These are phyloP conservation scores for Tachycineta bicolor DNA, from an alignment of 2,113 vertebrate genomes.

Conservation along the genomic window DNA sequence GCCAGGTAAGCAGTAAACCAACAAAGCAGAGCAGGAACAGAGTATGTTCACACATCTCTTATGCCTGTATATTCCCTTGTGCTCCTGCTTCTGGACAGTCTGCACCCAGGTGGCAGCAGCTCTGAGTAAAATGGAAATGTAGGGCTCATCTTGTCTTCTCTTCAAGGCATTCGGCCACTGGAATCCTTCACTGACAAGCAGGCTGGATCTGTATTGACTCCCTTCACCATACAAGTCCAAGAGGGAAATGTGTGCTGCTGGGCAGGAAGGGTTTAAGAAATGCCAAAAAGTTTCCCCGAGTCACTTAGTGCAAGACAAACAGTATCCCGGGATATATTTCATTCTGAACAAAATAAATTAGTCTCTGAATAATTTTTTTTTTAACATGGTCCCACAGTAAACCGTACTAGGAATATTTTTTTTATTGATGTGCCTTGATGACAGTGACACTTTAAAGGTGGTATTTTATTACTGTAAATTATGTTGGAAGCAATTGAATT, in stretches of 20 bases:
- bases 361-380: background rate
- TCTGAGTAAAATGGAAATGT: background rate
- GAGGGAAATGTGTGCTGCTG: background rate
- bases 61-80: background rate
- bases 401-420: background rate
- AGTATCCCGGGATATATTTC: accelerated
- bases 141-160: background rate
- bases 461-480: background rate
- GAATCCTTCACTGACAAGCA: background rate
- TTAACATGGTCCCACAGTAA: background rate
- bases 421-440: background rate
- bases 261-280: background rate
- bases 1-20: background rate
- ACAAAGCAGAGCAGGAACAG: background rate
- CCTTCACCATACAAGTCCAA: background rate
- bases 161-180: background rate
- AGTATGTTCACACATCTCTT: background rate
- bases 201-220: background rate
- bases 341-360: background rate
- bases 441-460: background rate
- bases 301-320: background rate
- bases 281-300: background rate
- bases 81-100: background rate
- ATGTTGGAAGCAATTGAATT: background rate
- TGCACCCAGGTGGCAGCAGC: background rate